These are phyloP conservation scores for Eolophus roseicapilla DNA, from an alignment of 2,113 vertebrate species.

Conservation along the genomic window DNA sequence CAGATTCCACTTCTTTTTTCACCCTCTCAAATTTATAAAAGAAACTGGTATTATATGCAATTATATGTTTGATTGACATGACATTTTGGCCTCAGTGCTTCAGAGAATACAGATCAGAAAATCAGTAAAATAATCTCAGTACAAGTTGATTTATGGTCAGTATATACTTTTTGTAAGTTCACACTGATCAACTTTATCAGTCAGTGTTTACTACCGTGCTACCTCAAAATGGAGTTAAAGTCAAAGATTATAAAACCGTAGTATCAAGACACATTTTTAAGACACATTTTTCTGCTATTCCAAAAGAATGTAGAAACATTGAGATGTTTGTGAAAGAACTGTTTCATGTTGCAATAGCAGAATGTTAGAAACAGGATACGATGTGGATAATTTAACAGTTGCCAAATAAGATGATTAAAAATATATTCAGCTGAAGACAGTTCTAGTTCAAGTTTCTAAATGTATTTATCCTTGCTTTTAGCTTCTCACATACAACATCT, in stretches of 20 bases:
- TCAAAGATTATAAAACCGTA: neutral
- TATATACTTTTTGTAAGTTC: neutral
- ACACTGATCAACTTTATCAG: neutral
- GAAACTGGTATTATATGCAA: neutral
- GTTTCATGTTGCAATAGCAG: neutral
- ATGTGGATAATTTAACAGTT: slow-evolving; percentile 52
- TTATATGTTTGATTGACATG: neutral
- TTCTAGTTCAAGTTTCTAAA: slow-evolving; percentile 48
- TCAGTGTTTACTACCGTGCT: neutral
- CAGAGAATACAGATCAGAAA: neutral
- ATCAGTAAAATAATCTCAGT: neutral
- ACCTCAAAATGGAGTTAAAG: neutral
- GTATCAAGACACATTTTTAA: neutral
- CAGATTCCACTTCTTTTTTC: neutral
- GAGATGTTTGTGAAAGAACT: neutral
- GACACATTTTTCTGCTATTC: neutral
- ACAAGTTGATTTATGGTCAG: neutral
- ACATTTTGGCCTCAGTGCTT: neutral
- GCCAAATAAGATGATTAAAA: slow-evolving; percentile 60
- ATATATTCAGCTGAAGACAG: slow-evolving; percentile 42
- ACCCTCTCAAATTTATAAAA: neutral
- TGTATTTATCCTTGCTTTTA: slow-evolving; percentile 47
- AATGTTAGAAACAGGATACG: neutral
- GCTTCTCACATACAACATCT: neutral
- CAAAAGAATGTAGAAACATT: neutral